phyloP scores from a whole-genome alignment of 2,797 vertebrate genomes.

The Lates japonicus region DNA sequence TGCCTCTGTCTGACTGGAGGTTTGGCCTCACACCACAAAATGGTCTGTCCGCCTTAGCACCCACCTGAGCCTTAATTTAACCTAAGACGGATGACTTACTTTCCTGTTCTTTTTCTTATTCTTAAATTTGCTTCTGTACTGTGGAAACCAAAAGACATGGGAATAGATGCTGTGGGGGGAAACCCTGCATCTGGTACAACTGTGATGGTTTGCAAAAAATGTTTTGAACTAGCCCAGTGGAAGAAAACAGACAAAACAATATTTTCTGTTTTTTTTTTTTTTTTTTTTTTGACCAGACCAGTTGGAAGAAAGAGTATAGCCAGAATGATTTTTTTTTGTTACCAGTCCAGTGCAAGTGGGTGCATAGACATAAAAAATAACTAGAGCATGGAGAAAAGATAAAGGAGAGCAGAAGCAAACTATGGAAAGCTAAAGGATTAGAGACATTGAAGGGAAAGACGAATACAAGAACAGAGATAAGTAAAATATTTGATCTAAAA shows the following conservation, averaged over 20 bases:
- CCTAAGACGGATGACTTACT: constrained; percentile 16
- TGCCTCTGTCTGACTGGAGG: constrained; percentile 21
- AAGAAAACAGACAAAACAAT: constrained; percentile 9
- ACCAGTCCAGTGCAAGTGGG: constrained; percentile 25
- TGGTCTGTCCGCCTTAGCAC: constrained; percentile 17
- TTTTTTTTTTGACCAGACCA: constrained; percentile 11
- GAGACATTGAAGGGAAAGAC: constrained; percentile 2
- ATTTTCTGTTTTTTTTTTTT: neutral
- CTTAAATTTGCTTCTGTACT: constrained; percentile 21
- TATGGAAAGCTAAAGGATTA: constrained; percentile 27
- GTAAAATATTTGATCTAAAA: neutral
- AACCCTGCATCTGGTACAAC: constrained; percentile 8
- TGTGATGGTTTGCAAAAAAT: constrained; percentile 1
- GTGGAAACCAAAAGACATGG: constrained; percentile 17
- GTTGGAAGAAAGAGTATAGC: constrained; percentile 22
- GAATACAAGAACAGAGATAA: neutral
- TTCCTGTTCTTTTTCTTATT: constrained; percentile 12
- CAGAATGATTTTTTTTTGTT: neutral
- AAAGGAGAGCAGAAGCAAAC: constrained; percentile 14
- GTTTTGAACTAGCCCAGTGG: neutral
- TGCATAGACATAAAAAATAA: constrained; percentile 49
- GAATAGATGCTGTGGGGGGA: neutral
- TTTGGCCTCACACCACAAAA: constrained; percentile 14
- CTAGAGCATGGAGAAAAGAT: constrained; percentile 23
- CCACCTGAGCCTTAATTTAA: constrained; percentile 26